These are phyloP conservation scores for Bothrops alternatus DNA, from an alignment of 2,797 vertebrate species.

Conservation along the genomic window DNA sequence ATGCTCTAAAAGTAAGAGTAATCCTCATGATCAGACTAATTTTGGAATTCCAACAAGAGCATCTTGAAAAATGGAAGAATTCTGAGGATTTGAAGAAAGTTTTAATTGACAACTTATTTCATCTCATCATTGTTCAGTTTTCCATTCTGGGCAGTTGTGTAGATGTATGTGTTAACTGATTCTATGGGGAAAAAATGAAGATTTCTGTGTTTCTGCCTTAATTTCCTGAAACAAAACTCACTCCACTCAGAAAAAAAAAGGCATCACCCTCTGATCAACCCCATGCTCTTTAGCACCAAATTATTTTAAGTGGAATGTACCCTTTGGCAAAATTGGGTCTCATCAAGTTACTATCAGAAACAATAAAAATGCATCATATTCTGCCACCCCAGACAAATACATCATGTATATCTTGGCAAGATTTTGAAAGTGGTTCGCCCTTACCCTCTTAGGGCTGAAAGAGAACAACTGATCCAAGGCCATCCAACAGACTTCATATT, in stretches of 20 bases:
- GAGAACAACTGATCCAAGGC: neutral
- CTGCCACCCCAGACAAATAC: neutral
- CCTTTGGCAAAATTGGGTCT: neutral
- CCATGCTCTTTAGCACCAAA: neutral
- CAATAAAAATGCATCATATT: neutral
- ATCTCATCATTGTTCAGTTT: neutral
- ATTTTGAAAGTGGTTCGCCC: neutral
- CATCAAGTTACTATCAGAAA: neutral
- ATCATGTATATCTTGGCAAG: neutral
- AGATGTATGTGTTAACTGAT: neutral
- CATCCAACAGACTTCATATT: neutral
- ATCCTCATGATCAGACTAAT: neutral
- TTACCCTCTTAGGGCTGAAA: neutral
- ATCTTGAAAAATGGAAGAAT: neutral
- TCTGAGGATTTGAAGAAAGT: neutral
- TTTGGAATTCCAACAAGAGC: neutral
- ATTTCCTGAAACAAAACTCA: neutral
- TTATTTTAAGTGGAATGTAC: neutral
- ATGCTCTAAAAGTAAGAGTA: neutral
- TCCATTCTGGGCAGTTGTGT: neutral
- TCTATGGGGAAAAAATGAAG: neutral
- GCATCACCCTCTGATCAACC: neutral
- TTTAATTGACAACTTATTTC: neutral
- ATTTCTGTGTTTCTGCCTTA: neutral
- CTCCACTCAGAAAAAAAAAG: neutral